These are phyloP conservation scores for Sycophila sp. DNA, from an alignment of 1,140 invertebrate species.

Conservation along the genomic window DNA sequence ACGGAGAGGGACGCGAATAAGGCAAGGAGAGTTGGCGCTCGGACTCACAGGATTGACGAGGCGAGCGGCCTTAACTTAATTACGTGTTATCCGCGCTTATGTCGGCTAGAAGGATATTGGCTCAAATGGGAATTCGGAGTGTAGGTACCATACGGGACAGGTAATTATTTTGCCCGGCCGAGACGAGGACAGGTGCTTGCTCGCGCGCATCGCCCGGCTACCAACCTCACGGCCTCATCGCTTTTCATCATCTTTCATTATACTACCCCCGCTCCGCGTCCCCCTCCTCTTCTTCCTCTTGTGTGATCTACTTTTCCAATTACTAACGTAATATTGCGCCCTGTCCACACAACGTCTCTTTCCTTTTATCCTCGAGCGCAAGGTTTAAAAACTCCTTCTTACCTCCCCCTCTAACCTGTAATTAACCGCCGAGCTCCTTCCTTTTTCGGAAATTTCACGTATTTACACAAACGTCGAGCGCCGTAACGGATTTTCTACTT, in stretches of 20 bases:
- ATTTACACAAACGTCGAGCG: neutral
- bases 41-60: neutral
- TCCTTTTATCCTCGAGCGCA: too few relatives aligned
- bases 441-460: neutral
- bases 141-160: slow-evolving; percentile 1
- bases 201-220: too few relatives aligned
- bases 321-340: neutral
- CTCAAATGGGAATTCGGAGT: neutral
- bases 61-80: slow-evolving; percentile 5
- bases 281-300: neutral
- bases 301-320: slow-evolving; percentile 15
- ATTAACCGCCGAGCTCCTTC: neutral
- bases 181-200: slow-evolving; percentile 2
- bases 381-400: too few relatives aligned
- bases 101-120: neutral
- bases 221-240: neutral
- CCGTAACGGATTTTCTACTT: too few relatives aligned
- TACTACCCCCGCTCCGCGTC: too few relatives aligned
- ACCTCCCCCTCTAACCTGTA: neutral
- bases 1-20: too few relatives aligned
- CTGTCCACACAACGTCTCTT: neutral
- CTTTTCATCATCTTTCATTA: slow-evolving; percentile 12
- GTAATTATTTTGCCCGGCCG: slow-evolving; percentile 14
- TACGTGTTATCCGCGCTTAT: neutral
- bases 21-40: too few relatives aligned